phyloP scores from a whole-genome alignment of 2,888 invertebrate genomes.

The Colletes collaris region DNA sequence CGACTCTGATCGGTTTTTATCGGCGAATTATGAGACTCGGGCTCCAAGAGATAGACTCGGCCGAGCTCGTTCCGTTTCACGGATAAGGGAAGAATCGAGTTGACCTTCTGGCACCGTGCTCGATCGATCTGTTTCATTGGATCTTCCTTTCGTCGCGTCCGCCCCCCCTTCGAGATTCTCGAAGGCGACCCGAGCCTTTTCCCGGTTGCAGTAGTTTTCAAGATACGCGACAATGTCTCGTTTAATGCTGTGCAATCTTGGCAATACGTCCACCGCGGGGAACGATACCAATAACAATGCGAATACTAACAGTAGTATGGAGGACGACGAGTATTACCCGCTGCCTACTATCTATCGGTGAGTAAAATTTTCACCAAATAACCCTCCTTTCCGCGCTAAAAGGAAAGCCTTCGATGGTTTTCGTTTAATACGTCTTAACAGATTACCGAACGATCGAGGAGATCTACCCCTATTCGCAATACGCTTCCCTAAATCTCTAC shows the following conservation, averaged over 20 bases:
- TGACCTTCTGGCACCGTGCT: not conserved
- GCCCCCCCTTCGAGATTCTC: not conserved
- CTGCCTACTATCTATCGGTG: conserved; percentile 96
- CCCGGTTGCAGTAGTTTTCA: not conserved
- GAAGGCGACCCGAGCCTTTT: not conserved
- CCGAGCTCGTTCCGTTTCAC: no score
- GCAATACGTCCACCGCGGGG: conserved; percentile 81
- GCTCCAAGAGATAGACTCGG: not conserved
- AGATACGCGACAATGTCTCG: conserved; percentile 86
- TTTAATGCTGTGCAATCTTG: conserved; percentile 88
- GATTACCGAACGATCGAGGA: no score
- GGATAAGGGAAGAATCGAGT: no score
- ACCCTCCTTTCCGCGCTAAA: no score
- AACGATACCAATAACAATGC: conserved; percentile 86
- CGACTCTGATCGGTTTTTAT: not conserved
- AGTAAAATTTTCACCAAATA: conserved; percentile 43
- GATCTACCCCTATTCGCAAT: no score
- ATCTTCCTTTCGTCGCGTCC: not conserved
- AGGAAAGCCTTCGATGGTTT: no score
- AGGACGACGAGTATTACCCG: conserved; percentile 90
- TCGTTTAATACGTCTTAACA: no score
- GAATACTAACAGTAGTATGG: conserved; percentile 92
- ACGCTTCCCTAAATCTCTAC: no score
- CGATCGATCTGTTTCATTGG: not conserved
- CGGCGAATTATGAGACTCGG: not conserved